A percentile compares a stretch with the other conserved stretches of the same genome.
Conservation (phyloP, 2,113 vertebrate species). For the Coptodon bakossiorum region DNA sequence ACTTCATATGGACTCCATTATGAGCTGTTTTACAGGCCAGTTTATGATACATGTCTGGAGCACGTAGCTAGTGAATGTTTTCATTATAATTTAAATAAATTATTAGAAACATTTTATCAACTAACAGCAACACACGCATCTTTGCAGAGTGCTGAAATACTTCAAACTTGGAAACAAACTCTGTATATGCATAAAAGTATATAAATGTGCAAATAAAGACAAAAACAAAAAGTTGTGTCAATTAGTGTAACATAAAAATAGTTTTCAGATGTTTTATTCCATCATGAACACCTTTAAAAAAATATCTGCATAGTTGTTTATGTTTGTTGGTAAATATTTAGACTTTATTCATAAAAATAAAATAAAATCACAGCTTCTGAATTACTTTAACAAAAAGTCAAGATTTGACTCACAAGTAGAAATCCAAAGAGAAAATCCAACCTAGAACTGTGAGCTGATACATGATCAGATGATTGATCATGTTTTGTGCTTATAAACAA, state of each 20-base stretch:
- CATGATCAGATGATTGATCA: fast-evolving
- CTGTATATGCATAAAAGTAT: fast-evolving
- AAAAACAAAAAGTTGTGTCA: fast-evolving
- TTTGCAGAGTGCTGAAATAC: fast-evolving
- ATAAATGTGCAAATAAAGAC: neutral
- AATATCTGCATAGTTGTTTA: neutral
- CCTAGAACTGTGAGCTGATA: neutral
- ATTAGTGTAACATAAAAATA: no score
- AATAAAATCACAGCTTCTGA: neutral
- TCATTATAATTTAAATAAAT: neutral
- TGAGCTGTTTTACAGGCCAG: neutral
- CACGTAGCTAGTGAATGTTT: neutral
- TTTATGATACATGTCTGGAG: neutral
- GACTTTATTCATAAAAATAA: fast-evolving
- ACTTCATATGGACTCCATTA: neutral
- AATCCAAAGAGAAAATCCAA: neutral
- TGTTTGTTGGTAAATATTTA: fast-evolving
- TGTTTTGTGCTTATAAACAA: neutral
- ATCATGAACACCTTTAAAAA: neutral
- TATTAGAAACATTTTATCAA: fast-evolving
- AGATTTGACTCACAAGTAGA: neutral
- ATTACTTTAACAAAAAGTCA: neutral
- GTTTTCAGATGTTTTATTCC: neutral
- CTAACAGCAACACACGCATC: neutral
- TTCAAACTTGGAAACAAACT: neutral